A percentile compares a stretch with the other conserved stretches of the same genome.
Conservation (phyloP, 2,888 invertebrate species). For the Polydrusus cervinus region DNA sequence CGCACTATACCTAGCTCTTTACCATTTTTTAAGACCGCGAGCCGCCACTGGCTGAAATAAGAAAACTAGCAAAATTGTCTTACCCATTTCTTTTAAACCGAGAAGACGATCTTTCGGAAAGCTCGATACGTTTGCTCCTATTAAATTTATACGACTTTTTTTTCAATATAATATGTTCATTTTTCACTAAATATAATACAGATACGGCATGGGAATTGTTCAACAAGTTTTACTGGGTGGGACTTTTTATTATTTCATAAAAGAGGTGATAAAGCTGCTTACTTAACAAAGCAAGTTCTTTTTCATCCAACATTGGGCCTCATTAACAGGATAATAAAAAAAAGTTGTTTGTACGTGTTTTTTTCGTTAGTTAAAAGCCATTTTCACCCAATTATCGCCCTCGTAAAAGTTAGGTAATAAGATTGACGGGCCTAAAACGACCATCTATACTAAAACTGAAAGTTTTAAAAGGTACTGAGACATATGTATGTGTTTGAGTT, state of each 20-base stretch:
- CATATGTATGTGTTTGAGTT: constrained; percentile 15
- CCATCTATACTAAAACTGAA: constrained; percentile 24
- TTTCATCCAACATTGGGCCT: constrained; percentile 6
- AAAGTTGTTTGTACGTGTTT: constrained; percentile 12
- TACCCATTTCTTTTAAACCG: no score
- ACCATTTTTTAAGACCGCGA: no score
- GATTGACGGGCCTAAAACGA: constrained; percentile 19
- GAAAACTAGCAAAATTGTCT: no score
- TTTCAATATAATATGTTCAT: no score
- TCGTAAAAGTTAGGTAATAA: constrained; percentile 43
- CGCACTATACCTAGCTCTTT: no score
- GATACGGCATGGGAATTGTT: no score
- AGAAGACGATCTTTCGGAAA: no score
- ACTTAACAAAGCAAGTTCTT: constrained; percentile 5
- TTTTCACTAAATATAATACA: no score
- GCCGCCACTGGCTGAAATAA: no score
- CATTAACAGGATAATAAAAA: constrained; percentile 16
- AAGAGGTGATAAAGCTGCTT: background rate
- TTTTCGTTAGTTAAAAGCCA: constrained; percentile 35
- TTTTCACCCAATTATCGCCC: constrained; percentile 50
- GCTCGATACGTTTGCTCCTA: no score
- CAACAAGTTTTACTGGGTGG: background rate
- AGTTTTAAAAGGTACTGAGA: constrained; percentile 11
- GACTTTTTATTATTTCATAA: background rate
- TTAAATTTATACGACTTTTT: no score